Evolutionary conservation across 2,888 invertebrate genomes (phyloP).

Genomic region (Escarpia spicata): DNA sequence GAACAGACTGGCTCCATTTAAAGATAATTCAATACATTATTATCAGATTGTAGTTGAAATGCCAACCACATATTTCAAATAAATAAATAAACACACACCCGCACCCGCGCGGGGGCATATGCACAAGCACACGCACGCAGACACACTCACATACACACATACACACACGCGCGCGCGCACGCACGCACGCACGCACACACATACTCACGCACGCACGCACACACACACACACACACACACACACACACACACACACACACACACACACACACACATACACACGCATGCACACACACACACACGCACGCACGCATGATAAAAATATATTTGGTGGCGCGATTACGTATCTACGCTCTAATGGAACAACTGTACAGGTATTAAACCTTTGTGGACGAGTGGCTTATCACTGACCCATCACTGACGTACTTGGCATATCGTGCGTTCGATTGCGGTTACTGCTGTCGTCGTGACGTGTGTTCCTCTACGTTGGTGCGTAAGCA

Average conservation of each 20-base stretch:
- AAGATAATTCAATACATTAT: no score
- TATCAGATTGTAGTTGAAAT: no score
- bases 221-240: no score
- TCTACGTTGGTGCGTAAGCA: neutral
- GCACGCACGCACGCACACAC: neutral
- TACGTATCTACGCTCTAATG: neutral
- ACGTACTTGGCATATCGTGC: neutral
- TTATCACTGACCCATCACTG: neutral
- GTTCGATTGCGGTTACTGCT: neutral
- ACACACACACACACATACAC: no score
- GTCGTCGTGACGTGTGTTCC: neutral
- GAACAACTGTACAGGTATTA: neutral
- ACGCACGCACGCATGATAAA: neutral
- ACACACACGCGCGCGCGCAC: no score
- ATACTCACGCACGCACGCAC: neutral
- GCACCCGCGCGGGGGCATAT: no score
- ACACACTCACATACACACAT: no score
- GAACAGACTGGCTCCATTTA: no score
- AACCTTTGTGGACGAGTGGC: neutral
- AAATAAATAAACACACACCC: no score
- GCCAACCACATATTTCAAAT: no score
- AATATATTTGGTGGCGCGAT: neutral
- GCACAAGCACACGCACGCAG: no score
- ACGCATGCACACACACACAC: neutral
- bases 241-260: no score